phyloP scores from a whole-genome alignment of 2,113 vertebrate species.

The Acanthochromis polyacanthus region DNA sequence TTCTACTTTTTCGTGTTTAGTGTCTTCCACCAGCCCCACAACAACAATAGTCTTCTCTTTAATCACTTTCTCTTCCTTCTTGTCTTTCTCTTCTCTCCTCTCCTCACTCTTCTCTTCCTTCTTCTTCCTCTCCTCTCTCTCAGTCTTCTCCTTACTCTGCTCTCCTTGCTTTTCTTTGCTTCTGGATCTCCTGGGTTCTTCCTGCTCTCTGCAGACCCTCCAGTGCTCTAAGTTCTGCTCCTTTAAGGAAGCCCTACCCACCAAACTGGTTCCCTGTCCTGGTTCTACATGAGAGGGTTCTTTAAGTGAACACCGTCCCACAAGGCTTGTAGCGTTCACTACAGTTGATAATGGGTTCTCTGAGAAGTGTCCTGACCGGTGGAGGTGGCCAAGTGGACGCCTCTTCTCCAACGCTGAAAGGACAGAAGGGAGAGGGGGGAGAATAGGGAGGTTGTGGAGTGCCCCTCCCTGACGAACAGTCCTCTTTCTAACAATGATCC shows the following conservation, averaged over 20 bases:
- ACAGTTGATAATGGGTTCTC: slow-evolving; percentile 68
- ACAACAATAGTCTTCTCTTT: slow-evolving; percentile 1
- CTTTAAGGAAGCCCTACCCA: slow-evolving; percentile 77
- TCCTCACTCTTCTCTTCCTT: slow-evolving; percentile 46
- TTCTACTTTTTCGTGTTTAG: slow-evolving; percentile 45
- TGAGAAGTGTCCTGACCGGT: slow-evolving; percentile 73
- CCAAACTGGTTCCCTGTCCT: slow-evolving; percentile 41
- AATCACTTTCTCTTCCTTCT: slow-evolving; percentile 28
- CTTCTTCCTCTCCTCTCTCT: slow-evolving; percentile 17
- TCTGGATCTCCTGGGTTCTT: slow-evolving; percentile 66
- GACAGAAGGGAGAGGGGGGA: slow-evolving; percentile 84
- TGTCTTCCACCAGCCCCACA: slow-evolving; percentile 33
- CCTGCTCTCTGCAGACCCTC: slow-evolving; percentile 78
- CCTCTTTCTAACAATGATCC: slow-evolving; percentile 83
- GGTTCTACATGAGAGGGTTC: slow-evolving; percentile 72
- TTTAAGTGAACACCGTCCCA: slow-evolving; percentile 78
- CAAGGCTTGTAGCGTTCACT: slow-evolving; percentile 60
- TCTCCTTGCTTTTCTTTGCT: slow-evolving; percentile 66
- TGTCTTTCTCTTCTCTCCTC: slow-evolving; percentile 24
- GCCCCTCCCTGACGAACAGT: slow-evolving; percentile 86
- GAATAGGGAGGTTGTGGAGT: slow-evolving; percentile 85
- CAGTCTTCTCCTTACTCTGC: slow-evolving; percentile 30
- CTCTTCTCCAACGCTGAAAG: slow-evolving; percentile 81
- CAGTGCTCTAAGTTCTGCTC: slow-evolving; percentile 84
- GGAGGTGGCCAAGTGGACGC: slow-evolving; percentile 60